These are phyloP conservation scores for Auanema freiburgensis DNA, from an alignment of 2,888 invertebrate species.

Conservation along the genomic window DNA sequence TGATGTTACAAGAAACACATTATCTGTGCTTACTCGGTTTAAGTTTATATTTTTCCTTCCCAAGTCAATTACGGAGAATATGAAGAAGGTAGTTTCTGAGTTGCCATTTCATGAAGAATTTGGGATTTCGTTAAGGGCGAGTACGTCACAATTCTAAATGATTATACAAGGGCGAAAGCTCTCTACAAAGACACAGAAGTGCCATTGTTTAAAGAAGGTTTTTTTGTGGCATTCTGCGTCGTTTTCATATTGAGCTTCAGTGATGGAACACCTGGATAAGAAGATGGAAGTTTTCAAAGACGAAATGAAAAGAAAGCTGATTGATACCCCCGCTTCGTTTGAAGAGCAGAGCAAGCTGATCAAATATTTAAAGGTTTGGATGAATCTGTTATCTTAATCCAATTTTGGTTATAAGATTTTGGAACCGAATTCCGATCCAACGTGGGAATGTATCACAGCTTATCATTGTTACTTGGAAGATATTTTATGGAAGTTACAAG, in stretches of 20 bases:
- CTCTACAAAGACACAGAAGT: conserved; percentile 80
- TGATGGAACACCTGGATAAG: conserved; percentile 86
- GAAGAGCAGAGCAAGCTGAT: conserved; percentile 94
- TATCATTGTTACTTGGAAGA: conserved; percentile 79
- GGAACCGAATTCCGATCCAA: conserved; percentile 83
- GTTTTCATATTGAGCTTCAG: conserved; percentile 65
- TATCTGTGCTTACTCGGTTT: conserved; percentile 87
- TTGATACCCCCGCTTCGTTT: conserved; percentile 85
- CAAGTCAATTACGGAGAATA: conserved; percentile 87
- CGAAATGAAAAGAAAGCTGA: conserved; percentile 80
- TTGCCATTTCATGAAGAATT: not conserved
- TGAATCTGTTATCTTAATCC: not conserved
- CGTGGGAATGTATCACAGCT: conserved; percentile 89
- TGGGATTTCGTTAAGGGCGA: conserved; percentile 73
- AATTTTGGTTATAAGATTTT: conserved; percentile 68
- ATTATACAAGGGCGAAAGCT: conserved; percentile 92
- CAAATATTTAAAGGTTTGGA: conserved; percentile 69
- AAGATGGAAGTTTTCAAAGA: conserved; percentile 81
- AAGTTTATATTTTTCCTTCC: conserved; percentile 94
- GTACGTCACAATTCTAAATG: conserved; percentile 94
- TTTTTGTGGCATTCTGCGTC: conserved; percentile 6
- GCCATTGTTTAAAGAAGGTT: conserved; percentile 63
- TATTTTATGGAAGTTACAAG: conserved; percentile 72
- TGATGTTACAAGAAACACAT: conserved; percentile 90
- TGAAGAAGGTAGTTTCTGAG: conserved; percentile 72